A percentile compares a stretch with the other conserved stretches of the same genome.
Evolutionary conservation across 2,113 vertebrate genomes (phyloP).

Genomic region (Antigone vipio): DNA sequence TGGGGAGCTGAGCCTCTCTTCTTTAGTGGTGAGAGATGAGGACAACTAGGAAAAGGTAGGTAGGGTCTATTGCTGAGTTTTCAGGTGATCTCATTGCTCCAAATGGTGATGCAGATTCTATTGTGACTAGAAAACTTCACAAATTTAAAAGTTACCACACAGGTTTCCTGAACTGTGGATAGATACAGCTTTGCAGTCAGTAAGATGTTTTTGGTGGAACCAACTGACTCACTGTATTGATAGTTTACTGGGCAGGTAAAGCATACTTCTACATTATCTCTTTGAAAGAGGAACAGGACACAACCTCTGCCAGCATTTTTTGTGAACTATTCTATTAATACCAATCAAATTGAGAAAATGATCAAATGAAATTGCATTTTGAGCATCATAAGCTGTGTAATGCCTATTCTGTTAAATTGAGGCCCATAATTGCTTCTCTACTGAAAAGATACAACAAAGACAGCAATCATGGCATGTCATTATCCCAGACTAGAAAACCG

Average conservation of each 20-base stretch:
- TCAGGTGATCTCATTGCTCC: neutral
- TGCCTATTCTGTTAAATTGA: slow-evolving; percentile 98
- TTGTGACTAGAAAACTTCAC: neutral
- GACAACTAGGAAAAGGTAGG: neutral
- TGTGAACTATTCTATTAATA: slow-evolving; percentile 93
- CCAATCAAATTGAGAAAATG: slow-evolving; percentile 98
- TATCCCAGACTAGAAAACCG: slow-evolving; percentile 95
- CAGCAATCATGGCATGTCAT: slow-evolving; percentile 93
- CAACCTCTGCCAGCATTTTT: slow-evolving; percentile 86
- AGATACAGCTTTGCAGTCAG: neutral
- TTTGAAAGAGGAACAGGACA: slow-evolving; percentile 84
- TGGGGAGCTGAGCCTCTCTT: neutral
- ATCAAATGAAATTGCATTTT: slow-evolving; percentile 96
- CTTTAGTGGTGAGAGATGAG: neutral
- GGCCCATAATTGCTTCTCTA: slow-evolving; percentile 95
- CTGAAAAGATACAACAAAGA: slow-evolving; percentile 98
- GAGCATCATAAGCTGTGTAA: slow-evolving; percentile 98
- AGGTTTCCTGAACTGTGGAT: neutral
- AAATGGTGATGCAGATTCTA: neutral
- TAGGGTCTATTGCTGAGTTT: neutral
- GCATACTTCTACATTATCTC: slow-evolving; percentile 85
- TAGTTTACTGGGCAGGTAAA: slow-evolving; percentile 67
- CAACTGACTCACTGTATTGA: neutral
- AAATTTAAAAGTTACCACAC: neutral
- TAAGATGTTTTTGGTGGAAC: slow-evolving; percentile 52